Evolutionary conservation across 2,797 vertebrate species (phyloP).

Genomic region (Apodemus agrarius): DNA sequence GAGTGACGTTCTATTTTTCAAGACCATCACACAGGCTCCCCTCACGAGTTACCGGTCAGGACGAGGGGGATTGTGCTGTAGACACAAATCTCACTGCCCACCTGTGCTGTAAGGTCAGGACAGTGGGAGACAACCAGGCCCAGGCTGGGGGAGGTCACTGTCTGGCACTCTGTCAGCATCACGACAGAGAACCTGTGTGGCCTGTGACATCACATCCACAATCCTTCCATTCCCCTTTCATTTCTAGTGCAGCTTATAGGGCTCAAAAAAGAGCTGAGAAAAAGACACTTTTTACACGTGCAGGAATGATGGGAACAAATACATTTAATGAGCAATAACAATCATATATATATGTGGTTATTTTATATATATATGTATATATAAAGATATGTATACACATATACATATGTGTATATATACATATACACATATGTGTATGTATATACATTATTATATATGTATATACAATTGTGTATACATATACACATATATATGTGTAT

Average conservation of each 20-base stretch:
- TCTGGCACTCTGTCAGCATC: not conserved
- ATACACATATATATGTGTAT: too few species aligned
- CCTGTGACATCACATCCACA: not conserved
- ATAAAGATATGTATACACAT: not conserved
- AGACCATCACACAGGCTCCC: not conserved
- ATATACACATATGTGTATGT: not conserved
- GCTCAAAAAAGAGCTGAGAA: not conserved
- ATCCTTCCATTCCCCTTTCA: not conserved
- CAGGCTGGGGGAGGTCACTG: too few species aligned
- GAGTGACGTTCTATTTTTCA: not conserved
- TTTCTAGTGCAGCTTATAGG: not conserved
- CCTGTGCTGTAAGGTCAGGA: too few species aligned
- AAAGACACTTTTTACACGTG: not conserved
- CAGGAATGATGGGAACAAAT: not conserved
- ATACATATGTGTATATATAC: too few species aligned
- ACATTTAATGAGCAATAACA: not conserved
- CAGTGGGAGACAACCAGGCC: not conserved
- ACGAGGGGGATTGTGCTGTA: not conserved
- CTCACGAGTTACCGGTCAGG: not conserved
- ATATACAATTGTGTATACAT: too few species aligned
- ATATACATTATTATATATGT: too few species aligned
- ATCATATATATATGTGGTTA: not conserved
- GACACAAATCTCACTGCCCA: not conserved
- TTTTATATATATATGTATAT: too few species aligned
- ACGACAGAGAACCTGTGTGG: fast-evolving